Conservation (phyloP, 2,797 vertebrate genomes). For the Psittacula derbiana region DNA sequence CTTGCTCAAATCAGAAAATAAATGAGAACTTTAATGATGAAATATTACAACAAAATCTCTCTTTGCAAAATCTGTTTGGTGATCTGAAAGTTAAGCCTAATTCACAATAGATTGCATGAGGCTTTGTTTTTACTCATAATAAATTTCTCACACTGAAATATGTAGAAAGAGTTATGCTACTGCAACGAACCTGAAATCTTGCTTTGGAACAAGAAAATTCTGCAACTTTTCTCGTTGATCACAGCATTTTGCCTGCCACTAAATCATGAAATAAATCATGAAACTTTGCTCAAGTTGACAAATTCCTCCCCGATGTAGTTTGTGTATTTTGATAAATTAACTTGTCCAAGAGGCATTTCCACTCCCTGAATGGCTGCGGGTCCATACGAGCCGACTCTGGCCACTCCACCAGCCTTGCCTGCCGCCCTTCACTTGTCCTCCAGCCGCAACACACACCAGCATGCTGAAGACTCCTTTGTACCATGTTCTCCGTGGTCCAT, state of each 20-base stretch:
- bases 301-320: background rate
- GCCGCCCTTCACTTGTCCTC: background rate
- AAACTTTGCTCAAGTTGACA: background rate
- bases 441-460: rapidly evolving
- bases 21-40: background rate
- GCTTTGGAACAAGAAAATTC: background rate
- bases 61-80: background rate
- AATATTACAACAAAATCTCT: background rate
- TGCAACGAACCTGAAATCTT: background rate
- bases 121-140: background rate
- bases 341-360: rapidly evolving
- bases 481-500: rapidly evolving
- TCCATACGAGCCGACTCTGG: rapidly evolving
- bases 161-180: background rate
- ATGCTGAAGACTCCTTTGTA: rapidly evolving
- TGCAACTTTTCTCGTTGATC: rapidly evolving
- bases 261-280: background rate
- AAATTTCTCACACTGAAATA: background rate
- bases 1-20: background rate
- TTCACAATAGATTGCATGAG: background rate
- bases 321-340: too few species aligned
- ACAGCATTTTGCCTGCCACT: background rate
- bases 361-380: rapidly evolving
- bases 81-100: background rate
- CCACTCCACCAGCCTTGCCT: background rate